Conservation (phyloP, 2,797 vertebrate genomes). For the Danio jaintianensis region DNA sequence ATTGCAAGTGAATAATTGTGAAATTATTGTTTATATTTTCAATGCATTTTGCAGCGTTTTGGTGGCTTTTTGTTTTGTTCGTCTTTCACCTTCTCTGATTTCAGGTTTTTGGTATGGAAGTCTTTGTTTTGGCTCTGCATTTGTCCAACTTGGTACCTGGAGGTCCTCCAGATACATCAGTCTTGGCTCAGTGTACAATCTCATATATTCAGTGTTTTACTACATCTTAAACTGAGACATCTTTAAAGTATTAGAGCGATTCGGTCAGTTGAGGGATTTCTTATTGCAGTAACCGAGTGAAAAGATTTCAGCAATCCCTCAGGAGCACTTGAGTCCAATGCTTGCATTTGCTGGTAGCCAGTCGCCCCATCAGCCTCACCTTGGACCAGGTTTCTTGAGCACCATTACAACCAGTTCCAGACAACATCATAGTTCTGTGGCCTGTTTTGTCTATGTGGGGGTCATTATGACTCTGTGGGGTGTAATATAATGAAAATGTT, state of each 20-base stretch:
- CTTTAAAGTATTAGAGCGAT: slow-evolving; percentile 53
- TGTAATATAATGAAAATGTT: slow-evolving; percentile 78
- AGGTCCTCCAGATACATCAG: slow-evolving; percentile 59
- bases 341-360: slow-evolving; percentile 33
- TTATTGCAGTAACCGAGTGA: slow-evolving; percentile 43
- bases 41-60: background rate
- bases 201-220: slow-evolving; percentile 63
- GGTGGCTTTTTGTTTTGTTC: background rate
- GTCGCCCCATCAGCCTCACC: slow-evolving; percentile 35
- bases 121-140: slow-evolving; percentile 30
- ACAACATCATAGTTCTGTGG: slow-evolving; percentile 71
- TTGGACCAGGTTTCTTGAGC: slow-evolving; percentile 17
- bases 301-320: slow-evolving; percentile 21
- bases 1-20: background rate
- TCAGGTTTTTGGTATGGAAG: slow-evolving; percentile 25
- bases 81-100: background rate
- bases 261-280: slow-evolving; percentile 40
- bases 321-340: slow-evolving; percentile 20
- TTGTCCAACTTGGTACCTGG: slow-evolving; percentile 40
- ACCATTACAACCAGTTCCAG: slow-evolving; percentile 57
- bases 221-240: slow-evolving; percentile 58
- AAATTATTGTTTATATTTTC: background rate
- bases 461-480: slow-evolving; percentile 71
- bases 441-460: slow-evolving; percentile 72
- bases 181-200: slow-evolving; percentile 51